These are phyloP conservation scores for Hirundo rustica DNA, from an alignment of 2,797 vertebrate genomes.

Conservation along the genomic window DNA sequence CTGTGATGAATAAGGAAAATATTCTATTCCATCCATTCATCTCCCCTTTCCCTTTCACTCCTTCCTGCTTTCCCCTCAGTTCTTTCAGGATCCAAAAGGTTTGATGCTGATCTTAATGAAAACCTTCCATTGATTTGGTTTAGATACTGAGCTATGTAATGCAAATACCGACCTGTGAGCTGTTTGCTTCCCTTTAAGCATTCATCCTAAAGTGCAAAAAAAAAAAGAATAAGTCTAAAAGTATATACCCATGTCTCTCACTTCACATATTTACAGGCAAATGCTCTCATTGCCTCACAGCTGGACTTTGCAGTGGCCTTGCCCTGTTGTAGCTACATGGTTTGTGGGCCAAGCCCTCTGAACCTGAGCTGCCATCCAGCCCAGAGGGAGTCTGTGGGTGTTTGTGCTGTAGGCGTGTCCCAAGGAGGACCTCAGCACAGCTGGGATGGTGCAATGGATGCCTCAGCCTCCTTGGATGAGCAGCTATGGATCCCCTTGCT, in stretches of 20 bases:
- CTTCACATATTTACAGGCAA: background rate
- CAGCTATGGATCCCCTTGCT: background rate
- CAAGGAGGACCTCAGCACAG: background rate
- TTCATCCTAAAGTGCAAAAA: background rate
- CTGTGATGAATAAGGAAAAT: background rate
- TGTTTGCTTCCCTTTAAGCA: background rate
- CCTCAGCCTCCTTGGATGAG: background rate
- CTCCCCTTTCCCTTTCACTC: background rate
- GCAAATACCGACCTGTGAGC: background rate
- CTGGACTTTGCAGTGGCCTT: background rate
- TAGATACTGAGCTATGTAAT: background rate
- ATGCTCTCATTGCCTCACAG: background rate
- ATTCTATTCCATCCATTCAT: background rate
- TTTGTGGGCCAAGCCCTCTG: background rate
- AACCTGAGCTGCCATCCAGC: background rate
- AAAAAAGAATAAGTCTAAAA: background rate
- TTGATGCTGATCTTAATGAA: conserved; percentile 28
- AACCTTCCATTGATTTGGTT: conserved; percentile 16
- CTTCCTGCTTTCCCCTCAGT: background rate
- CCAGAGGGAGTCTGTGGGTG: background rate
- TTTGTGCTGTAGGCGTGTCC: background rate
- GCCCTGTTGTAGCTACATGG: rapidly evolving
- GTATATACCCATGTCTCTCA: background rate
- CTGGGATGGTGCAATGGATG: background rate
- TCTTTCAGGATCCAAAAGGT: background rate